Percentiles rank a stretch among this genome's conserved stretches.
phyloP scores from a whole-genome alignment of 1,140 invertebrate species.

The Cherax destructor region DNA sequence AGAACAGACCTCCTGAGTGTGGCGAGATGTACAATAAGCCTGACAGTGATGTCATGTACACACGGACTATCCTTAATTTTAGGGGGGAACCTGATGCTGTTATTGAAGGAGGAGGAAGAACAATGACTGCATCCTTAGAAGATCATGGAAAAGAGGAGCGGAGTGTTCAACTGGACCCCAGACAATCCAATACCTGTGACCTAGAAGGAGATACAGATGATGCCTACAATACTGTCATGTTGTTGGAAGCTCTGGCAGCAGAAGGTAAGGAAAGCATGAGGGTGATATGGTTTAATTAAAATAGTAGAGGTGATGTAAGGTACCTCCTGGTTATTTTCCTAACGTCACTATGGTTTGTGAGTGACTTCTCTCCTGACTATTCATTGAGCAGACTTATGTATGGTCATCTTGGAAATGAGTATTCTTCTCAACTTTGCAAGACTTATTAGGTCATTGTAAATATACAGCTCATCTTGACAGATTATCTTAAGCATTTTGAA shows the following conservation, averaged over 20 bases:
- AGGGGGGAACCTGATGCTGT: background rate
- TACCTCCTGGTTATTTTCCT: too few relatives aligned
- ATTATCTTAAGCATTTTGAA: too few relatives aligned
- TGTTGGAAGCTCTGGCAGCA: constrained; percentile 41
- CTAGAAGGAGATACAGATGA: constrained; percentile 45
- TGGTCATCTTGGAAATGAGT: too few relatives aligned
- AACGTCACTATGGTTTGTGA: too few relatives aligned
- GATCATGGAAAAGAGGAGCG: background rate
- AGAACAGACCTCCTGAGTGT: constrained; percentile 27
- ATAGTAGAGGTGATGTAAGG: too few relatives aligned
- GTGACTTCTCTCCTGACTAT: too few relatives aligned
- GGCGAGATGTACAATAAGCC: constrained; percentile 48
- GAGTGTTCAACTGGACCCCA: background rate
- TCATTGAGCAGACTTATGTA: too few relatives aligned
- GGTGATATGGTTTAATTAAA: too few relatives aligned
- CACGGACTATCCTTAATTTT: background rate
- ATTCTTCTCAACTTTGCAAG: too few relatives aligned
- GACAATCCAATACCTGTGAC: background rate
- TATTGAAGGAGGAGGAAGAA: constrained; percentile 8
- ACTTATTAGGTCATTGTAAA: too few relatives aligned
- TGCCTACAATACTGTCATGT: constrained; percentile 48
- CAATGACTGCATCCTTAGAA: background rate
- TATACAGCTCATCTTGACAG: too few relatives aligned
- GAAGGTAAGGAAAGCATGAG: constrained; percentile 10
- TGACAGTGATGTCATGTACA: constrained; percentile 27